Evolutionary conservation across 2,797 vertebrate genomes (phyloP).

Genomic region (Dryobates pubescens): DNA sequence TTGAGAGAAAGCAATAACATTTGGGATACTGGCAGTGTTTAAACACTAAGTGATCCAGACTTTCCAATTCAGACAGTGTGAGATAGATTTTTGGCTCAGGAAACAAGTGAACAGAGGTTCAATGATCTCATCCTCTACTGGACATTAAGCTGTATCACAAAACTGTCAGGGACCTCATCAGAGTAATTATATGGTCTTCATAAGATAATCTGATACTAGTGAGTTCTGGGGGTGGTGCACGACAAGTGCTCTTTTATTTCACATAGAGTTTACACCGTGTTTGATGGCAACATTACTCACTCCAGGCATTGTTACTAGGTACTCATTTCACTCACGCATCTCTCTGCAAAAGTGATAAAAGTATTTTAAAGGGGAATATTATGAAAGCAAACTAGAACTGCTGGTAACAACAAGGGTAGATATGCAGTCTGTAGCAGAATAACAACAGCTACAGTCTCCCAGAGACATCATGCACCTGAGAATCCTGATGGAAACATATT

Average conservation of each 20-base stretch:
- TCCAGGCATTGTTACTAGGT: neutral
- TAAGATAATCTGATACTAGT: neutral
- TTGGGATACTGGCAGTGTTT: neutral
- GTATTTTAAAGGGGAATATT: neutral
- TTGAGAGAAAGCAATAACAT: neutral
- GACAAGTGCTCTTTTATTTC: neutral
- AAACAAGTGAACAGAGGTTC: neutral
- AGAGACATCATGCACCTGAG: neutral
- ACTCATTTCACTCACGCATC: neutral
- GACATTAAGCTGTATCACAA: neutral
- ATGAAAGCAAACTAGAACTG: neutral
- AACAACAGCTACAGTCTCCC: neutral
- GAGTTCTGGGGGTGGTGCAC: neutral
- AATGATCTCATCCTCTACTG: neutral
- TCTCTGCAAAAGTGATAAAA: neutral
- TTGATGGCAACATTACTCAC: neutral
- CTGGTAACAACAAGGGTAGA: neutral
- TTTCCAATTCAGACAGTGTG: neutral
- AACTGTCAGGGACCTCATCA: neutral
- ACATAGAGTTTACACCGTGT: neutral
- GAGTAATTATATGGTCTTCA: neutral
- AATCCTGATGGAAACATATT: neutral
- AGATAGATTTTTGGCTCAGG: neutral
- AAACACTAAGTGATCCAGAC: neutral
- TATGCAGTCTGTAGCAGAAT: neutral